Base-by-base conservation (phyloP, 2,113 vertebrate genomes). In the Atrichornis clamosus region DNA sequence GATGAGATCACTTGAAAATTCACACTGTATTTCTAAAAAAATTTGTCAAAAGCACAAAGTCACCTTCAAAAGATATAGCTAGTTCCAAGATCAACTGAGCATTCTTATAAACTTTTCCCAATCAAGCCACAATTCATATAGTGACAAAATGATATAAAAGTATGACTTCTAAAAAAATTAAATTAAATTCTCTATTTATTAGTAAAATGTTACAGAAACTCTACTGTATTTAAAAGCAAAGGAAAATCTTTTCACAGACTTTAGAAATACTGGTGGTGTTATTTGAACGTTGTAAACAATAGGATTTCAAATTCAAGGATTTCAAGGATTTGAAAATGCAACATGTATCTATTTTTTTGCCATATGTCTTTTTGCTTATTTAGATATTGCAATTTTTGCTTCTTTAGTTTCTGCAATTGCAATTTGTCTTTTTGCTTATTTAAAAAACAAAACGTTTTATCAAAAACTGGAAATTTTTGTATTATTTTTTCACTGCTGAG, bases 1-100 rank as follows among this genome's bases (percentile, higher is more conserved):
- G 81, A 83, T 73, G 55, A 55, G 52, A 90, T 84, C 62, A 89
- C 78, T 89, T 87, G 50, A 88, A 96, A 92, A 94, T 82, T 81
- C 73, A 47, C 28, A 11, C 1, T 50, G 7, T 35, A 35, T 46
- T 86, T 96, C 50, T 62, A 74, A 67, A 70, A 90, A 58, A 59
- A 67, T 32, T 72, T 89, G 30, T 42, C 7, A 84, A 84, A 92
- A 92, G 39, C 16, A 84, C 10, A 8, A 68, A 24, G 52, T 37
- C 13, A 27, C 7, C 39, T 89, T 53, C 42, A 69, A 75, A 83
- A 44, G 16, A 37, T 23, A 49, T 0, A 53, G 15, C 8, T 49
- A 11, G 56, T 39, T 37, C 33, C 41, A 70, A 37, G 23, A 68
- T 47, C 52, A 76, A 27, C 37, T 22, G 15, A 15, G 15, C 13